Base-by-base conservation (phyloP, 2,113 vertebrate species). In the Zosterops lateralis region DNA sequence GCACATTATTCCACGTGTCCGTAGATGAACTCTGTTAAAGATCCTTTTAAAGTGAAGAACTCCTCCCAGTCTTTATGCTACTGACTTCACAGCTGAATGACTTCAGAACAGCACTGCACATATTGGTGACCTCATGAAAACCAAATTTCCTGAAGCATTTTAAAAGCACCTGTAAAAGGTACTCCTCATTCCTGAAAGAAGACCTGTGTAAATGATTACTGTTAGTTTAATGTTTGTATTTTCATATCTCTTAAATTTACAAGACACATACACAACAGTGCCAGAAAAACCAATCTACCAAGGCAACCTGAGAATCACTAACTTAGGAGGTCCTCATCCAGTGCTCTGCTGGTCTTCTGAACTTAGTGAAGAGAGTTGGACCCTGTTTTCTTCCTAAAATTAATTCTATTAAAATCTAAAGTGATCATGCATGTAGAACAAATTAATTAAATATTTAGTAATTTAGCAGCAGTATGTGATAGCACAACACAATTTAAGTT, bases 261-360 rank as follows among this genome's bases (percentile, higher is more conserved):
- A 34, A 22, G n/a, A 34, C 29, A 75, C 4, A 40, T 1, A 32
- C 3, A 28, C 10, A 45, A 66, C 17, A 51, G 29, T 38, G 21
- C 31, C 17, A 10, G 38, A 70, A 90, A 66, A 83, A 70, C 28
- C 5, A 1, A 53, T 48, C 24, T 70, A 17, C 64, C 44, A 48
- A 74, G 34, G 6, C 7, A 15, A 83, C 18, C 22, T 12, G 13
- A 76, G 36, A 76, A 38, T 10, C 22, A 34, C 56, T 48, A 26
- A n/a, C 1, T 1, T 8, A 42, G 8, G 2, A 89, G 18, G 18
- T 53, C 34, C 31, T 50, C 17, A 14, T 3, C 1, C 22, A n/a
- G 20, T 34, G 31, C 9, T 58, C 36, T 61, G 7, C n/a, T 72
- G 18, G 26, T 51, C 60, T 87, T 67, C 72, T 47, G n/a, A 85